Conservation (phyloP, 2,888 invertebrate genomes). For the Xylocampa areola region DNA sequence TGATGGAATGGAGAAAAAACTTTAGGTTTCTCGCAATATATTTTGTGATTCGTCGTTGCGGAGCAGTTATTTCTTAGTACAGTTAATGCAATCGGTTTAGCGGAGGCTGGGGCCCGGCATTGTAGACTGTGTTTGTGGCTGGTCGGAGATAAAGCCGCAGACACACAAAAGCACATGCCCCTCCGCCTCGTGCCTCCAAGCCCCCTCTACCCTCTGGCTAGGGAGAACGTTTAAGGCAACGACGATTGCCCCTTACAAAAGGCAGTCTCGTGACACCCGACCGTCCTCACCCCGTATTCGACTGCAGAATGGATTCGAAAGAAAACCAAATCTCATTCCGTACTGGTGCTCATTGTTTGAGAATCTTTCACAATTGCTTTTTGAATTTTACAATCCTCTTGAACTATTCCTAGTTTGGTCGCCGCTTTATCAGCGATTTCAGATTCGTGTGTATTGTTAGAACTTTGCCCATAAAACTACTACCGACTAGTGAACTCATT, state of each 20-base stretch:
- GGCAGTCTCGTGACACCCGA: conserved; percentile 60
- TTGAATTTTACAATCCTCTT: conserved; percentile 75
- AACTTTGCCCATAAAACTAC: conserved; percentile 30
- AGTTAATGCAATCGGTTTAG: conserved; percentile 79
- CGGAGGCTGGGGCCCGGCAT: conserved; percentile 61
- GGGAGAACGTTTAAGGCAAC: conserved; percentile 79
- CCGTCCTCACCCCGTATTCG: conserved; percentile 65
- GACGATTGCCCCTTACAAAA: conserved; percentile 84
- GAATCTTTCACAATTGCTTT: conserved; percentile 80
- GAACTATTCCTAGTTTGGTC: conserved; percentile 63
- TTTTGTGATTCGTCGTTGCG: conserved; percentile 54
- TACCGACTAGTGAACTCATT: conserved; percentile 25
- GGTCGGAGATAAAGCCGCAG: conserved; percentile 76
- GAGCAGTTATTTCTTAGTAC: conserved; percentile 63
- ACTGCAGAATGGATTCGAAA: conserved; percentile 77
- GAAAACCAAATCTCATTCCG: conserved; percentile 84
- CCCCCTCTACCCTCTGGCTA: conserved; percentile 59
- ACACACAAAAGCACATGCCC: conserved; percentile 79
- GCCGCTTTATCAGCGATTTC: conserved; percentile 48
- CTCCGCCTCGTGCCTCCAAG: conserved; percentile 59
- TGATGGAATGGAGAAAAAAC: conserved; percentile 49
- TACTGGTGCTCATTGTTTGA: conserved; percentile 79
- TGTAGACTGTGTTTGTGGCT: conserved; percentile 72
- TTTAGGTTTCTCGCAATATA: conserved; percentile 59
- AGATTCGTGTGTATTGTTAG: conserved; percentile 25